Conservation (phyloP, 92 coral and sea anemone species). For the Epizoanthus stellaris region DNA sequence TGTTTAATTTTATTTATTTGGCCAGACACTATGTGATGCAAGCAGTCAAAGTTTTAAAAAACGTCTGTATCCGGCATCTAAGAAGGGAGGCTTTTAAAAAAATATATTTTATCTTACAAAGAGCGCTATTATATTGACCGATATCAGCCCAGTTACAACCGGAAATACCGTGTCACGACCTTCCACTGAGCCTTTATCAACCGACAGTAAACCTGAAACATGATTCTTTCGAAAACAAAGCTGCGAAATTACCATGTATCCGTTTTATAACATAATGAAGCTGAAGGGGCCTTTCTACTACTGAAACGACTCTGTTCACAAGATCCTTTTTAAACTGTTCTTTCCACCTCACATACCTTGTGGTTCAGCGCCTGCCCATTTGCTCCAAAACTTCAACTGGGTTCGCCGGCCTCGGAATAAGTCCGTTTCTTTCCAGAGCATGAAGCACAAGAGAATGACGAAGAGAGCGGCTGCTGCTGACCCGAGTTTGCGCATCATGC, state of each 20-base stretch:
- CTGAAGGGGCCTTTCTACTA: slow-evolving; percentile 9
- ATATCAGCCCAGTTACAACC: background rate
- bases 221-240: slow-evolving; percentile 27
- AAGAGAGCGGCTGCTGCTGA: slow-evolving; percentile 14
- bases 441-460: slow-evolving; percentile 16
- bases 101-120: background rate
- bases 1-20: background rate
- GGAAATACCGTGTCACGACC: slow-evolving; percentile 28
- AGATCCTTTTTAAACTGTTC: background rate
- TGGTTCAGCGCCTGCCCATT: background rate
- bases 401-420: slow-evolving; percentile 2
- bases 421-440: slow-evolving; percentile 39
- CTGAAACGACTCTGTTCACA: slow-evolving; percentile 18
- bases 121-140: background rate
- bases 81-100: background rate
- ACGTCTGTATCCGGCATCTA: background rate
- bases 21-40: background rate
- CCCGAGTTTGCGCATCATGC: slow-evolving; percentile 22
- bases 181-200: background rate
- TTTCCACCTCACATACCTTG: slow-evolving; percentile 4
- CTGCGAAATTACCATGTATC: background rate
- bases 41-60: background rate
- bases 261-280: background rate
- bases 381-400: slow-evolving; percentile 29
- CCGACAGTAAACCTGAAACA: slow-evolving; percentile 1